Evolutionary conservation across 2,888 invertebrate genomes (phyloP).

Genomic region (Archips xylosteana): DNA sequence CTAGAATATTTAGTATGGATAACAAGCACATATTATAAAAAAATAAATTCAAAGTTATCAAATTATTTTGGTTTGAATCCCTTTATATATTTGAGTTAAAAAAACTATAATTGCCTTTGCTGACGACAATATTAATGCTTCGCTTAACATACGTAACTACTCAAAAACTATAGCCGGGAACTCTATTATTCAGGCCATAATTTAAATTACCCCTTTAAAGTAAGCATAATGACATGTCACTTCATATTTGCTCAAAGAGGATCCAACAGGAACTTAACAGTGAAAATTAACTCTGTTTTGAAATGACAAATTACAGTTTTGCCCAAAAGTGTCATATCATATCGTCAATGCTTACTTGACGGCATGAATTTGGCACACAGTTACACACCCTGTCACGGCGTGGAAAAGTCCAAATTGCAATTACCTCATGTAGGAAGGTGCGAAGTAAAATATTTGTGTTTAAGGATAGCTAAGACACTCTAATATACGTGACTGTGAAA

Average conservation of each 20-base stretch:
- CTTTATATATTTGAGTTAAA: too few relatives aligned
- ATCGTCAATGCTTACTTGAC: neutral
- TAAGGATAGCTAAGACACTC: neutral
- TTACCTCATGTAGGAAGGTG: neutral
- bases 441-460: neutral
- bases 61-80: too few relatives aligned
- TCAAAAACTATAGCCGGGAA: too few relatives aligned
- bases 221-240: neutral
- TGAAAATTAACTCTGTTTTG: neutral
- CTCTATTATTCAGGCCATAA: too few relatives aligned
- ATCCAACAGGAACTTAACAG: neutral
- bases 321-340: neutral
- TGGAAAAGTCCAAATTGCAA: neutral
- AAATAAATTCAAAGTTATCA: too few relatives aligned
- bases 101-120: too few relatives aligned
- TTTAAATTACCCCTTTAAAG: too few relatives aligned
- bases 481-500: neutral
- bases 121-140: too few relatives aligned
- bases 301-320: slow-evolving; percentile 15
- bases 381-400: neutral
- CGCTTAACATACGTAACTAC: too few relatives aligned
- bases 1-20: too few relatives aligned
- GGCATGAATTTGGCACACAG: neutral
- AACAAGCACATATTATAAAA: too few relatives aligned
- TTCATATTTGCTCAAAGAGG: neutral